Conservation (phyloP, 1,140 invertebrate species). For the Bombyx mandarina region DNA sequence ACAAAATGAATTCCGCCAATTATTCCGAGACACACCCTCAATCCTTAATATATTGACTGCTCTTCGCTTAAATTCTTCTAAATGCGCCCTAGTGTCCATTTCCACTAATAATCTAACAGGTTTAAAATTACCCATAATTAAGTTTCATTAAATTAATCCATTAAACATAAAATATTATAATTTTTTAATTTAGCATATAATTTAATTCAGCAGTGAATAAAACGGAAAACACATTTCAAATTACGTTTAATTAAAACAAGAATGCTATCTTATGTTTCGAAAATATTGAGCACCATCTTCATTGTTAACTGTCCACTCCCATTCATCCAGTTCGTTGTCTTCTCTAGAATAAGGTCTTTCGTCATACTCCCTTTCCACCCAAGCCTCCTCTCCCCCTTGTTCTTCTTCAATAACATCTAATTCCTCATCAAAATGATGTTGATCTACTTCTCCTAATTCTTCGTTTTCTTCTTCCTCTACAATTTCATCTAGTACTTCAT, state of each 20-base stretch:
- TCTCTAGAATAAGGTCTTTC: conserved; percentile 31
- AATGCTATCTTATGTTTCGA: conserved; percentile 43
- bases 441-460: conserved; percentile 22
- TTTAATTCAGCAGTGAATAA: too few species aligned
- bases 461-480: conserved; percentile 65
- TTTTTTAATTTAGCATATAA: too few species aligned
- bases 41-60: too few species aligned
- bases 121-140: too few species aligned
- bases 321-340: conserved; percentile 55
- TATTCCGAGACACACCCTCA: too few species aligned
- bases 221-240: neutral
- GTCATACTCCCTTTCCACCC: conserved; percentile 34
- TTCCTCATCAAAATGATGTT: conserved; percentile 36
- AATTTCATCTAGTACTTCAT: conserved; percentile 56
- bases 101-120: too few species aligned
- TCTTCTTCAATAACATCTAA: conserved; percentile 47
- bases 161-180: too few species aligned
- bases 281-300: conserved; percentile 48
- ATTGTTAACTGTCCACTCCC: conserved; percentile 60
- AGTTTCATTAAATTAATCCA: too few species aligned
- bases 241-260: neutral
- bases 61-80: too few species aligned
- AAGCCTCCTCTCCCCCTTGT: conserved; percentile 33
- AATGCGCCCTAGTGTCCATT: too few species aligned
- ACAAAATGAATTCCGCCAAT: too few species aligned